Base-by-base conservation (phyloP, 2,797 vertebrate species). In the Pipistrellus pipistrellus region DNA sequence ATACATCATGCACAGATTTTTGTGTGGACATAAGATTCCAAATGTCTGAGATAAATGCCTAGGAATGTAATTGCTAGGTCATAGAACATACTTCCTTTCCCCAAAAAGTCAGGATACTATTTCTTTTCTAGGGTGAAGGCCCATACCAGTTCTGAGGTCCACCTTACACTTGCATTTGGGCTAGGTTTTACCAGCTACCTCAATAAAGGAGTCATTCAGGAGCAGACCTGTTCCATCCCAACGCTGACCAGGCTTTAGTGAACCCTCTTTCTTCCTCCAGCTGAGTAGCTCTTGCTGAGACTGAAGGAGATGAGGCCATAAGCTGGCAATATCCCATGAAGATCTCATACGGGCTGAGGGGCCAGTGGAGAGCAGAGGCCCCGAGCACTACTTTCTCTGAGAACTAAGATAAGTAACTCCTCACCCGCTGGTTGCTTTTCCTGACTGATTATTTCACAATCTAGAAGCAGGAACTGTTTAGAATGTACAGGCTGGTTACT, bases 401-500 rank as follows among this genome's bases (percentile, higher is more conserved):
- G 4, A 27, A 6, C 14, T 17, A 78, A 57, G 53, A 78, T 18
- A 23, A 41, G 53, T 57, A 18, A 57, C 35, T 57, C 11, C 7
- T 64, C 4, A 4, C 15, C 27, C 23, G 10, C 11, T 0, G 81
- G 18, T 11, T 17, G 0, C 44, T n/a, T 17, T 73, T 1, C 32
- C 12, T 11, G 20, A 8, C 21, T n/a, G 25, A 25, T 15, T 53
- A 27, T 48, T 77, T 75, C 73, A 38, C 48, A 57, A 44, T 77
- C 44, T 23, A 44, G 38, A 68, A 71, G 13, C 66, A 71, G 66
- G 21, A 90, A 81, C 51, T 80, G 2, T 27, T 30, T 46, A 9
- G 4, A 27, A 57, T 35, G 4, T 1, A 46, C 32, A 27, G 41
- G 14, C 1, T 3, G 0, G 13, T 27, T 20, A 6, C 7, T 21